phyloP scores from a whole-genome alignment of 2,888 invertebrate species.

The Ophonus ardosiacus region DNA sequence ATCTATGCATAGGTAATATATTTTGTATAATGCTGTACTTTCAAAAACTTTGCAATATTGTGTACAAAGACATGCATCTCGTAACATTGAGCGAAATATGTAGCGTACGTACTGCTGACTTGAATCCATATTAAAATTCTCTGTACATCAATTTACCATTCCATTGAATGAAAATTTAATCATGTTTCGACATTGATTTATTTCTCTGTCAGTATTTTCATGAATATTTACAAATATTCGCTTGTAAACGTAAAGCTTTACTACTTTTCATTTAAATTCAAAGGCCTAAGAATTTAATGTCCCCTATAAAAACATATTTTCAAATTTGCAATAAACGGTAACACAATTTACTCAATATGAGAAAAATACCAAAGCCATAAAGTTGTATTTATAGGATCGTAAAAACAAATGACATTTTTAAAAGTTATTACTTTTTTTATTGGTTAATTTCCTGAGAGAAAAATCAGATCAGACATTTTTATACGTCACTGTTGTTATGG shows the following conservation, averaged over 20 bases:
- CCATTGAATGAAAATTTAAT: neutral
- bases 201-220: neutral
- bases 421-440: slow-evolving; percentile 54
- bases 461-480: slow-evolving; percentile 20
- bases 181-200: slow-evolving; percentile 6
- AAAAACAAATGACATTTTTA: slow-evolving; percentile 52
- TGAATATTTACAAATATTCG: slow-evolving; percentile 12
- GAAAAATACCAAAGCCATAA: slow-evolving; percentile 22
- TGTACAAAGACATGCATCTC: neutral
- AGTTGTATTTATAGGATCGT: slow-evolving; percentile 27
- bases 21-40: no score
- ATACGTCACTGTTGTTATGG: slow-evolving; percentile 22
- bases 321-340: slow-evolving; percentile 35
- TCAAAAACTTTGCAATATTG: neutral
- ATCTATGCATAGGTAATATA: no score
- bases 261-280: slow-evolving; percentile 18
- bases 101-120: neutral
- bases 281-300: slow-evolving; percentile 20
- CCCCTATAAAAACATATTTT: slow-evolving; percentile 40
- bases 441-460: slow-evolving; percentile 46
- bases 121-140: slow-evolving; percentile 36
- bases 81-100: neutral
- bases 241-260: neutral
- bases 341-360: slow-evolving; percentile 38
- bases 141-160: neutral